A percentile compares a stretch with the other conserved stretches of the same genome.
These are phyloP conservation scores for Apolygus lucorum DNA, from an alignment of 1,140 invertebrate genomes.

Conservation along the genomic window DNA sequence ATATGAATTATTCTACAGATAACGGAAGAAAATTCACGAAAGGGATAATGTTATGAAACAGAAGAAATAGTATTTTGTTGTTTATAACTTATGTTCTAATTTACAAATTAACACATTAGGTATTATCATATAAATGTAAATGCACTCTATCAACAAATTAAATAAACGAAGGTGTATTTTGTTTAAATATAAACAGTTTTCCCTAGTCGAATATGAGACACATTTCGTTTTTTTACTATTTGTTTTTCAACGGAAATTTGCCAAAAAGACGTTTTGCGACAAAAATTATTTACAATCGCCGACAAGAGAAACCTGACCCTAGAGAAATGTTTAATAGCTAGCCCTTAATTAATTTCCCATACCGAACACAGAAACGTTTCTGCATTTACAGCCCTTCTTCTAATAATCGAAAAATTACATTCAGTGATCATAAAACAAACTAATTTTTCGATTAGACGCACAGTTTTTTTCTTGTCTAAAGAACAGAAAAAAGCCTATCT, in stretches of 20 bases:
- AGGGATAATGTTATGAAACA: background rate
- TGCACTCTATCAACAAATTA: slow-evolving; percentile 15
- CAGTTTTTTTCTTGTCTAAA: too few relatives aligned
- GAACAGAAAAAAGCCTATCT: too few relatives aligned
- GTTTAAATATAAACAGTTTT: slow-evolving; percentile 4
- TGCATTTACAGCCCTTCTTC: too few relatives aligned
- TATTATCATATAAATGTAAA: slow-evolving; percentile 9
- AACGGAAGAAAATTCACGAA: background rate
- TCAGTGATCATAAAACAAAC: too few relatives aligned
- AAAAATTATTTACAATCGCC: slow-evolving; percentile 8
- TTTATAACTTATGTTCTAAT: slow-evolving; percentile 10
- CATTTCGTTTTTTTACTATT: too few relatives aligned
- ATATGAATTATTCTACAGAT: too few relatives aligned
- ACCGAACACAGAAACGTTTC: background rate
- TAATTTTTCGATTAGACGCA: too few relatives aligned
- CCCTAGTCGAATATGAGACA: background rate
- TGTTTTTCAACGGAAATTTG: background rate
- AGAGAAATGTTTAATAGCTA: slow-evolving; percentile 10
- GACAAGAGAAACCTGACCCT: slow-evolving; percentile 1
- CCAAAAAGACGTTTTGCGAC: background rate
- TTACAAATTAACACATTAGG: slow-evolving; percentile 15
- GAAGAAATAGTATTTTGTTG: background rate
- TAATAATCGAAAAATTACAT: too few relatives aligned
- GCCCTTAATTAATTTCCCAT: slow-evolving; percentile 7
- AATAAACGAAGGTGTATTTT: slow-evolving; percentile 2